Evolutionary conservation across 2,797 vertebrate species (phyloP), one percentile per base, ranked within the genome.

Genomic region (Microhierax caerulescens): DNA sequence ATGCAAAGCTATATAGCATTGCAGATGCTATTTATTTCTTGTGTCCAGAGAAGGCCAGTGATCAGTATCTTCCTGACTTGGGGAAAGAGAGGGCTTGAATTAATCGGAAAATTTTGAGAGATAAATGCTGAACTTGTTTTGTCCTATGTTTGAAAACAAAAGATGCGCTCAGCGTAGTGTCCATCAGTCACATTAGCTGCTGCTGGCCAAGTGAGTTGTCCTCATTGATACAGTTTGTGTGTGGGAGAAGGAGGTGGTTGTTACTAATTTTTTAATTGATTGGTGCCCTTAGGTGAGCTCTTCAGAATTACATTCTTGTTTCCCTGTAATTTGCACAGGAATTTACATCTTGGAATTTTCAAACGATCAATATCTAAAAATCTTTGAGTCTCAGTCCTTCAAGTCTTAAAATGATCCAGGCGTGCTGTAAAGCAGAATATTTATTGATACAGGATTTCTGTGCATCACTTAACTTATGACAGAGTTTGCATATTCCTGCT

Each of bases 401-500:
- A 0, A 61, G 39, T 56, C 51, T 91, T 89, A 7, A 2, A 13
- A 13, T 2, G 6, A 60, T 85, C 28, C 32, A 51, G 53, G 30
- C 30, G 0, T 4, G 0, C 37, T 72, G 10, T 60, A n/a, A 82
- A 94, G 67, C 53, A 82, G 72, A 76, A 41, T 69, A 48, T 32
- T 91, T 76, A 80, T 53, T 74, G 72, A 67, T 83, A 68, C 7
- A 43, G 41, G 53, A 57, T 64, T 92, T 85, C 56, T 93, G 30
- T 93, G 81, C 51, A 77, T 81, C 60, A 8, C 32, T 75, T 83
- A 59, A 77, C 25, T 92, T 84, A 76, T 45, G 54, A 39, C 77
- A 72, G 43, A 28, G 70, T 85, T 88, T 89, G 73, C 63, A 34
- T 92, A 73, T 82, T 94, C 80, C 82, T 87, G 43, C 37, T 69